Evolutionary conservation across 2,113 vertebrate genomes (phyloP).

Genomic region (Megalops atlanticus): DNA sequence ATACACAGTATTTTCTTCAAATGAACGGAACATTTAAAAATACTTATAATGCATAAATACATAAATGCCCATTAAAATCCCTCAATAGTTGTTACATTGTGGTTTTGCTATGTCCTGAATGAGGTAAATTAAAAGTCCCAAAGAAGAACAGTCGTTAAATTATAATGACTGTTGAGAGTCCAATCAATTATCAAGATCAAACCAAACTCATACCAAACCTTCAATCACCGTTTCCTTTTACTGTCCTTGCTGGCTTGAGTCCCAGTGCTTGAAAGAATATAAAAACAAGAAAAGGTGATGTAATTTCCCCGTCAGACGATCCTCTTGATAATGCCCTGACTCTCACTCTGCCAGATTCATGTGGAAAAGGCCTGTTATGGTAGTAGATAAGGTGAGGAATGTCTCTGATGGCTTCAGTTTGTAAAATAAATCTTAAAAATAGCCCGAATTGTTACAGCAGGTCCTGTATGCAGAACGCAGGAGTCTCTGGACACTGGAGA

Average conservation of each 20-base stretch:
- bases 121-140: background rate
- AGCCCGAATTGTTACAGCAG: conserved; percentile 30
- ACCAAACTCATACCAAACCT: background rate
- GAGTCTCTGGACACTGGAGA: conserved; percentile 9
- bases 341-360: conserved; percentile 34
- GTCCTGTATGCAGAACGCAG: conserved; percentile 1
- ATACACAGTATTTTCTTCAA: background rate
- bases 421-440: conserved; percentile 50
- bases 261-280: conserved; percentile 29
- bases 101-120: background rate
- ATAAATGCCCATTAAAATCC: too few species aligned
- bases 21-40: background rate
- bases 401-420: conserved; percentile 47
- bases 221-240: conserved; percentile 8
- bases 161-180: conserved; percentile 6
- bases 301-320: conserved; percentile 49
- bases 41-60: too few species aligned
- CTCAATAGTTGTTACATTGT: background rate
- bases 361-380: conserved; percentile 45
- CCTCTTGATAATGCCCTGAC: conserved; percentile 43
- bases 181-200: conserved; percentile 23
- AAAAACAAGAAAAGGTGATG: conserved; percentile 36
- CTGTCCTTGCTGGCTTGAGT: conserved; percentile 26
- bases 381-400: conserved; percentile 52
- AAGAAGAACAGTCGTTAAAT: conserved; percentile 22